These are phyloP conservation scores for Holothuria leucospilota DNA, from an alignment of 53 echinoderm and acorn worm species.

Conservation along the genomic window DNA sequence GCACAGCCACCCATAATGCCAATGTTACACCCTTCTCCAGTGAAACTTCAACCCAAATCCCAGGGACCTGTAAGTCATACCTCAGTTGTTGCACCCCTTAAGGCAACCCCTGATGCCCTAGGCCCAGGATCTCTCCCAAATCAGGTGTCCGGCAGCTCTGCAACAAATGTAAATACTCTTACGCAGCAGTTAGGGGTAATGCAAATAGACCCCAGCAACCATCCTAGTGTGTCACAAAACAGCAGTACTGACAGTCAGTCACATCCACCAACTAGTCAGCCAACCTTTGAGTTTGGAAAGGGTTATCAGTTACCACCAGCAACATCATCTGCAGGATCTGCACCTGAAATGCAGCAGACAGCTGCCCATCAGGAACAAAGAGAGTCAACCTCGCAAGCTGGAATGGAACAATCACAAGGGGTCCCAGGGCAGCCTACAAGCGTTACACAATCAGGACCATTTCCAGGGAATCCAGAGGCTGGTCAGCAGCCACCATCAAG, in stretches of 20 bases:
- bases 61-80: slow-evolving; percentile 22
- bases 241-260: neutral
- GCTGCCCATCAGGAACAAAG: neutral
- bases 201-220: slow-evolving; percentile 49
- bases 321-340: slow-evolving; percentile 21
- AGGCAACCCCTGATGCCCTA: slow-evolving; percentile 20
- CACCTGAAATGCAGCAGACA: slow-evolving; percentile 8
- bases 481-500: slow-evolving; percentile 31
- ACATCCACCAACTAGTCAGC: slow-evolving; percentile 43
- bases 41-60: slow-evolving; percentile 33
- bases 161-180: slow-evolving; percentile 46
- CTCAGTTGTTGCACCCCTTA: neutral
- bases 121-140: slow-evolving; percentile 32
- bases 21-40: slow-evolving; percentile 32
- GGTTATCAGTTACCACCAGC: slow-evolving; percentile 44
- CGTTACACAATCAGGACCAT: slow-evolving; percentile 5
- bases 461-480: neutral
- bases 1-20: slow-evolving; percentile 42
- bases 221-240: neutral
- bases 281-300: slow-evolving; percentile 47
- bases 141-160: slow-evolving; percentile 50
- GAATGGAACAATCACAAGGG: neutral
- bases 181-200: slow-evolving; percentile 66
- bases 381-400: neutral
- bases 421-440: slow-evolving; percentile 11